phyloP scores from a whole-genome alignment of 2,797 vertebrate genomes.

The Siniperca obscura region DNA sequence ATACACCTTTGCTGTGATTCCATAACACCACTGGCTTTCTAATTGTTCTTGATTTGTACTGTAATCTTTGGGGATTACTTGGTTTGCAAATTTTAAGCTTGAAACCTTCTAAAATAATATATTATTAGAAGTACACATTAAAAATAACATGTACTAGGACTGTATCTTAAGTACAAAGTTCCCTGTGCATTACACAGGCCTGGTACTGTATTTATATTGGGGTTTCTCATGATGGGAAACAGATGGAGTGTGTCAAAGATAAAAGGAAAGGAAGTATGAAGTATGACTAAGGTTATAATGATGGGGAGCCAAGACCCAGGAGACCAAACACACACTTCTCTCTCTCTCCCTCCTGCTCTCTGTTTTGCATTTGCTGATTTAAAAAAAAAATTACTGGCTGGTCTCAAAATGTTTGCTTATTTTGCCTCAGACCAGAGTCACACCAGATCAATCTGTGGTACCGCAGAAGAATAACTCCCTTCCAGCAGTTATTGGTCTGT shows the following conservation, averaged over 20 bases:
- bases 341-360: conserved; percentile 42
- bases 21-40: conserved; percentile 18
- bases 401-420: conserved; percentile 70
- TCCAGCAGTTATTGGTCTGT: conserved; percentile 61
- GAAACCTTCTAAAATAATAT: conserved; percentile 40
- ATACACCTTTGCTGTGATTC: conserved; percentile 13
- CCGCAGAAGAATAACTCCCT: conserved; percentile 65
- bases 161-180: conserved; percentile 47
- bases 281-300: conserved; percentile 84
- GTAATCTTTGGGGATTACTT: conserved; percentile 21
- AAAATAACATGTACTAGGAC: conserved; percentile 29
- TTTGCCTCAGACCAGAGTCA: conserved; percentile 71
- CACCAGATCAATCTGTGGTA: conserved; percentile 70
- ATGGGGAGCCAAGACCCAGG: conserved; percentile 74
- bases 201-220: conserved; percentile 78
- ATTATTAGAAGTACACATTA: conserved; percentile 32
- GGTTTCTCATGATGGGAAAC: conserved; percentile 77
- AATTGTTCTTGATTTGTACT: conserved; percentile 36
- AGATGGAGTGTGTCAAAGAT: conserved; percentile 82
- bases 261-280: conserved; percentile 84
- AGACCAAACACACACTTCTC: conserved; percentile 70
- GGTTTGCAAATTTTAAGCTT: conserved; percentile 35
- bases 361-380: conserved; percentile 66
- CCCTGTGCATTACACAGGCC: conserved; percentile 58
- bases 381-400: not conserved